Base-by-base conservation (phyloP, 1,140 invertebrate species). In the Chlorops oryzae region DNA sequence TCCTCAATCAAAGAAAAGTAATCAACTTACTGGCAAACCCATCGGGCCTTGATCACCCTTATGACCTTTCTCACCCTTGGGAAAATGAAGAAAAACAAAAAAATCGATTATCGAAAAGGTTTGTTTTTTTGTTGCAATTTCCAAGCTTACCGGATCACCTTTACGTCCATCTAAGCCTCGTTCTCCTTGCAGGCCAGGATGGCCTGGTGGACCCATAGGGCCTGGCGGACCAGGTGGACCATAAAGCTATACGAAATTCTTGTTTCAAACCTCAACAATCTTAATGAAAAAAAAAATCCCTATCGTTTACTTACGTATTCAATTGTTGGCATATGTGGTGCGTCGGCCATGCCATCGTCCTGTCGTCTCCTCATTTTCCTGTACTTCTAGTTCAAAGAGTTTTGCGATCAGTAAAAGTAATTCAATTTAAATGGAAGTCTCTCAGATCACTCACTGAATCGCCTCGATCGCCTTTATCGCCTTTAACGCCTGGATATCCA, bases 21-120 rank as follows among this genome's bases (percentile, higher is more conserved):
- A 38, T 18, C 49, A 62, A 87, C 87, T 84, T 84, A 94, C 92
- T 60, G 92, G 92, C 68, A 96, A 78, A 70, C 92, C 92, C 89
- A 96, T 95, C 42, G 91, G 90, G 61, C 92, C 92, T 42, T 87
- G 83, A 75, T 93, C 89, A 46, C 92, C 92, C 75, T 88, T 92
- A 41, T 81, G 78, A 45, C 92, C 92, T 75, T 90, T 90, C 57
- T 89, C 86, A 57, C 92, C 92, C 91, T 96, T 52, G 53, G 12
- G 5, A n/a, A 38, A 49, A 35, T 37, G n/a, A 12, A 20, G 37
- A 13, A 51, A 28, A 28, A 17, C 15, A 35, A 23, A 5, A 24
- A 21, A 22, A 21, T 21, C 20, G 20, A 12, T 5, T 2, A 24
- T 40, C 3, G 20, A 21, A 6, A 47, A 52, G 7, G n/a, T n/a